Base-by-base conservation (phyloP, 1,140 invertebrate species). In the Neodiprion lecontei region DNA sequence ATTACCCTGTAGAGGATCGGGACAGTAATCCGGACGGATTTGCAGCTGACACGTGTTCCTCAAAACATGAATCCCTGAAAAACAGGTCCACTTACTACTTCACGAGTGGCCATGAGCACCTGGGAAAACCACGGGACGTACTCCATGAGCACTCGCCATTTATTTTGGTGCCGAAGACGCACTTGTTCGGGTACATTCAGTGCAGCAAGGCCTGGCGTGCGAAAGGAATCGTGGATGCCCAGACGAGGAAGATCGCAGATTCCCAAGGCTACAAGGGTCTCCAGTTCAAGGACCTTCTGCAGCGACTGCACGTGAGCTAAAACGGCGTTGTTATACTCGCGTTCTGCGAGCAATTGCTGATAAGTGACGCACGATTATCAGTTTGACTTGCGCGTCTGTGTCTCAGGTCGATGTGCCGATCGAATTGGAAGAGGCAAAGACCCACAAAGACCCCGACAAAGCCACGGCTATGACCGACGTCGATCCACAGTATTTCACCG, bases 401-500 rank as follows among this genome's bases (percentile, higher is more conserved):
- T 14, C 17, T 23, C 67, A 83, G 83, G 76, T 82, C 10, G 75
- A 82, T 53, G 78, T 81, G 17, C 71, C 80, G 7, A 72, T 78
- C 48, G 78, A 84, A 65, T 28, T 40, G 1, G 48, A 78, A 1
- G 77, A 80, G 69, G 75, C 72, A 48, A 80, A 80, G n/a, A 77
- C 69, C 7, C 71, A 79, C 49, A 83, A 80, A 23, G 12, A 50
- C 12, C 68, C 47, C 68, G 68, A 69, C 11, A 11, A 47, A 69
- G 9, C 53, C 11, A 80, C 76, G 7, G 79, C 81, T 10, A 83
- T 85, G 28, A 85, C 84, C 5, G 90, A 93, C 77, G 85, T 93
- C 3, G 91, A 93, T 84, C 91, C 92, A 3, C 84, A 90, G 48
- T 93, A 89, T 80, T 93, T 91, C 79, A 89, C 88, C 7, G 84